phyloP scores from a whole-genome alignment of 2,113 vertebrate species.

The Xyliphius kryptos region DNA sequence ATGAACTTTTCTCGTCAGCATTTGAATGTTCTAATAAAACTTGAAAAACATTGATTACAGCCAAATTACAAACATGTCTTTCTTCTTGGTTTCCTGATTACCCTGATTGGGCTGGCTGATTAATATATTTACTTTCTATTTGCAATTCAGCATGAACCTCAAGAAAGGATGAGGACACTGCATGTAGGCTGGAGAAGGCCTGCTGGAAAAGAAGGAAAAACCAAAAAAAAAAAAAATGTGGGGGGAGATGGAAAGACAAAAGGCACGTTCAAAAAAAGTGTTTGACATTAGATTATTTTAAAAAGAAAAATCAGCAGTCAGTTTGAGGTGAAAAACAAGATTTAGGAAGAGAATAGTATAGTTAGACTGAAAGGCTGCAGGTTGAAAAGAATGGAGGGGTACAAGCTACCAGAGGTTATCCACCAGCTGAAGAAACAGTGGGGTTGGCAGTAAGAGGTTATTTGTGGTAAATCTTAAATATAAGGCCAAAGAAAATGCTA shows the following conservation, averaged over 20 bases:
- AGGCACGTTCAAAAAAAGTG: background rate
- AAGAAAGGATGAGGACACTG: constrained; percentile 6
- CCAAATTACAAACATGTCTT: constrained; percentile 14
- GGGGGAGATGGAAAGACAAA: background rate
- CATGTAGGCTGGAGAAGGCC: background rate
- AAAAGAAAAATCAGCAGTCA: constrained; percentile 4
- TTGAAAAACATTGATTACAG: constrained; percentile 20
- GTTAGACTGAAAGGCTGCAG: background rate
- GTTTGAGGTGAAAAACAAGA: background rate
- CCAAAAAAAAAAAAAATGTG: background rate
- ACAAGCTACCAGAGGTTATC: constrained; percentile 55
- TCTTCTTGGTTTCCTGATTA: constrained; percentile 9
- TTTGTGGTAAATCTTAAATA: constrained; percentile 49
- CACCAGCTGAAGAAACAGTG: constrained; percentile 63
- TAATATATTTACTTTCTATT: constrained; percentile 33
- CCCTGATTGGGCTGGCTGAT: constrained; percentile 29
- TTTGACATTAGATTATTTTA: background rate
- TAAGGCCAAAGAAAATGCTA: constrained; percentile 62
- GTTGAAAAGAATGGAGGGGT: constrained; percentile 32
- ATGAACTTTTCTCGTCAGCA: constrained; percentile 1
- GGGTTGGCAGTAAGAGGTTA: constrained; percentile 39
- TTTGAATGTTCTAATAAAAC: constrained; percentile 28
- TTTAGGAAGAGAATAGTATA: too few species aligned
- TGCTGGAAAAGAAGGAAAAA: constrained; percentile 1
- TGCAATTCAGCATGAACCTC: constrained; percentile 25